Conservation (phyloP, 2,888 invertebrate genomes). For the Tipula confusa region DNA sequence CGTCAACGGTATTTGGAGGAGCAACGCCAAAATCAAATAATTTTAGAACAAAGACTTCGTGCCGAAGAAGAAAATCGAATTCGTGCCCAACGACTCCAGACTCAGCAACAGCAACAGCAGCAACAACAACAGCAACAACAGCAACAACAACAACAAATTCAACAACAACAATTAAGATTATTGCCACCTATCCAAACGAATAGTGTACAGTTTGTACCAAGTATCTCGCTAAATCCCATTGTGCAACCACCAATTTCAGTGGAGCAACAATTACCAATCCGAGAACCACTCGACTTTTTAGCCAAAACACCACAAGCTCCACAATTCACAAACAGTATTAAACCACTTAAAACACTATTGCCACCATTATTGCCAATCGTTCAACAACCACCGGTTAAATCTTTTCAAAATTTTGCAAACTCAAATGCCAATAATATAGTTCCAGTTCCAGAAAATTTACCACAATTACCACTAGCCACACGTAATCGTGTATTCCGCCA, state of each 20-base stretch:
- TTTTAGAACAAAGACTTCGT: conserved; percentile 42
- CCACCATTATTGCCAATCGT: conserved; percentile 44
- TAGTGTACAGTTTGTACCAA: conserved; percentile 48
- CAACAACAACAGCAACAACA: too few species aligned
- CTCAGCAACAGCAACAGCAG: conserved; percentile 37
- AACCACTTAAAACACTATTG: conserved; percentile 42
- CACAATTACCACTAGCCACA: conserved; percentile 40
- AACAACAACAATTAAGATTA: conserved; percentile 37
- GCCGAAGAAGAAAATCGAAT: conserved; percentile 42
- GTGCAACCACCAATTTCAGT: conserved; percentile 43
- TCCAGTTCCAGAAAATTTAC: conserved; percentile 53
- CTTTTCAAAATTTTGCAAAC: conserved; percentile 40
- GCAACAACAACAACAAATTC: conserved; percentile 43
- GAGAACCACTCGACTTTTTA: conserved; percentile 53
- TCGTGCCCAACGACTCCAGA: conserved; percentile 44
- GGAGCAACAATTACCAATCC: conserved; percentile 52
- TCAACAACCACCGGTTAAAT: conserved; percentile 50
- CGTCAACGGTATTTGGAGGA: conserved; percentile 61
- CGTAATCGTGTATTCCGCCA: conserved; percentile 50
- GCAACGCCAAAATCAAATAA: conserved; percentile 42
- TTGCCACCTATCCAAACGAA: conserved; percentile 37
- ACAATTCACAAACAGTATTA: background rate
- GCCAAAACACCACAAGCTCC: conserved; percentile 38
- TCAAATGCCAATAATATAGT: conserved; percentile 39
- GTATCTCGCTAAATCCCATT: conserved; percentile 40